Evolutionary conservation across 2,113 vertebrate species (phyloP).

Genomic region (Bolborhynchus lineola): DNA sequence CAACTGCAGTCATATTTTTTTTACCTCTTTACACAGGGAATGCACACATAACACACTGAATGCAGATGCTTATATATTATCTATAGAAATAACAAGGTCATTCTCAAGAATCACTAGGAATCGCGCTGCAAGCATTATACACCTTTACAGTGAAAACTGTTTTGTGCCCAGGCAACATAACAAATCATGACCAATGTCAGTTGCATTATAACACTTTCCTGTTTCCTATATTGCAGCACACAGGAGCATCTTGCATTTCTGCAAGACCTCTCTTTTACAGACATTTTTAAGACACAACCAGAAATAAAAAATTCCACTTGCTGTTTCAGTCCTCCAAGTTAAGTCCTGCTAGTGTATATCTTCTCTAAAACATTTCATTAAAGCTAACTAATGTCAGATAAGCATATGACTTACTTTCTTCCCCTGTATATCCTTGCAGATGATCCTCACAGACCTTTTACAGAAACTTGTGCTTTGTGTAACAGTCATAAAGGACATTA

Average conservation of each 20-base stretch:
- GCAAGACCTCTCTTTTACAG: background rate
- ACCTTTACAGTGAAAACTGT: background rate
- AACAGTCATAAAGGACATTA: background rate
- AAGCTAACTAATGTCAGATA: background rate
- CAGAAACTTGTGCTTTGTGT: background rate
- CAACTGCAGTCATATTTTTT: background rate
- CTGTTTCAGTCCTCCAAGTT: background rate
- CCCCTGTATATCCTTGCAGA: background rate
- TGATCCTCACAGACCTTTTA: background rate
- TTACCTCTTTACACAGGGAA: background rate
- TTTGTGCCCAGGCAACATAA: background rate
- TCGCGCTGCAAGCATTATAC: background rate
- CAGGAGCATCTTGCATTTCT: background rate
- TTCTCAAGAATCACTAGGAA: background rate
- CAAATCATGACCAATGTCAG: background rate
- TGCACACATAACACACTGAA: accelerated
- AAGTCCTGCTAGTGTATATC: background rate
- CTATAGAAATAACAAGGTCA: background rate
- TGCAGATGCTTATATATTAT: background rate
- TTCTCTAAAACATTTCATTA: background rate
- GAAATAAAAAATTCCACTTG: background rate
- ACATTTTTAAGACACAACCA: background rate
- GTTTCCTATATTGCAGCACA: background rate
- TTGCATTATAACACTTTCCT: background rate
- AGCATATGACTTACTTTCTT: background rate